A percentile compares a stretch with the other conserved stretches of the same genome.
Conservation (phyloP, 1,140 invertebrate genomes). For the Zelostemma sp. region DNA sequence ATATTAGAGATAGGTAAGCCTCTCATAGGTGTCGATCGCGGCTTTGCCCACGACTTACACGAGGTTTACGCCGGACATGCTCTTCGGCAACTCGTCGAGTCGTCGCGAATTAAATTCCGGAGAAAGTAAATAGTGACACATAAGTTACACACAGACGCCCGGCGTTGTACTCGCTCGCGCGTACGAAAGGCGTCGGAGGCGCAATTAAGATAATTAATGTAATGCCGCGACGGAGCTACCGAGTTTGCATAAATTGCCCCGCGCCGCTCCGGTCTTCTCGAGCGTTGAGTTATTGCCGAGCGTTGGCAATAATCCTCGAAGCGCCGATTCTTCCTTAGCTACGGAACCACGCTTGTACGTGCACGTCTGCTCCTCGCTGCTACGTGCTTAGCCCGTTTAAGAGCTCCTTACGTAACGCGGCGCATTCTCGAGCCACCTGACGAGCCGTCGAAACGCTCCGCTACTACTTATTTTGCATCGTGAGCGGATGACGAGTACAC, state of each 20-base stretch:
- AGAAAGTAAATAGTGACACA: slow-evolving; percentile 25
- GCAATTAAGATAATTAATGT: slow-evolving; percentile 67
- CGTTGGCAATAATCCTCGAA: slow-evolving; percentile 14
- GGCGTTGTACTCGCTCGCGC: slow-evolving; percentile 11
- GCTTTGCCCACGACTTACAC: slow-evolving; percentile 57
- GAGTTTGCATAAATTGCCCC: slow-evolving; percentile 26
- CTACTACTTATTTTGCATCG: slow-evolving; percentile 5
- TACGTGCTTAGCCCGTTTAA: slow-evolving; percentile 1
- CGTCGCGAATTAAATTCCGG: neutral
- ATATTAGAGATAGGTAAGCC: slow-evolving; percentile 66
- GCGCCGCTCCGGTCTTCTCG: slow-evolving; percentile 34
- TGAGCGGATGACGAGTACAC: neutral
- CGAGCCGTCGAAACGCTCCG: neutral
- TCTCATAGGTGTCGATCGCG: slow-evolving; percentile 42
- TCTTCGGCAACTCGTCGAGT: slow-evolving; percentile 16
- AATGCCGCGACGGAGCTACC: slow-evolving; percentile 49
- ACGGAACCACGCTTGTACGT: neutral
- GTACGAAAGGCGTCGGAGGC: slow-evolving; percentile 55
- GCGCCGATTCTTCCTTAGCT: slow-evolving; percentile 19
- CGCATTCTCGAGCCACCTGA: neutral
- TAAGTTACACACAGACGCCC: slow-evolving; percentile 21
- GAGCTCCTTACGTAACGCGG: slow-evolving; percentile 6
- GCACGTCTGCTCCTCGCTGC: slow-evolving; percentile 8
- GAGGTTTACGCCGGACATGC: slow-evolving; percentile 46
- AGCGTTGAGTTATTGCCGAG: slow-evolving; percentile 40